Evolutionary conservation across 2,113 vertebrate genomes (phyloP).

Genomic region (Leptosomus discolor): DNA sequence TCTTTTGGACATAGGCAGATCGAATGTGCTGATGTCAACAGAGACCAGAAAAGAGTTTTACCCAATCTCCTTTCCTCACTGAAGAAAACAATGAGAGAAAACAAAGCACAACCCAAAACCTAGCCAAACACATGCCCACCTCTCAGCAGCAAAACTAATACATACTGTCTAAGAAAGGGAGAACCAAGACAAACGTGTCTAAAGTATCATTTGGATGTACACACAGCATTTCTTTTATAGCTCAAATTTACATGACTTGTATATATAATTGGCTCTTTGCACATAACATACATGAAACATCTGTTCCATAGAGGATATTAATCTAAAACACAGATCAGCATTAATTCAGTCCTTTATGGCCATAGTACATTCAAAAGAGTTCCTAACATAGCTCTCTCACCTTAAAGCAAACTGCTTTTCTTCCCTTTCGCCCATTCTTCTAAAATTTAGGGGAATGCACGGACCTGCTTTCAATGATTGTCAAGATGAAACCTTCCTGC

Average conservation of each 20-base stretch:
- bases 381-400: not conserved
- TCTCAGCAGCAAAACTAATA: not conserved
- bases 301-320: not conserved
- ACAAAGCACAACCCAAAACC: not conserved
- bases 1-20: constrained; percentile 47
- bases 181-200: not conserved
- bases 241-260: not conserved
- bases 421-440: not conserved
- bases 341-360: not conserved
- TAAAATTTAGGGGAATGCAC: not conserved
- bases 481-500: not conserved
- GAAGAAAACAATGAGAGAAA: constrained; percentile 19
- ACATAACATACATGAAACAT: not conserved
- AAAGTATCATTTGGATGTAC: not conserved
- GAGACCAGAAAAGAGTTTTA: constrained; percentile 12
- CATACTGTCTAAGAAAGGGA: not conserved
- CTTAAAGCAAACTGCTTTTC: not conserved
- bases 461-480: not conserved
- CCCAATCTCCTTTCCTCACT: not conserved
- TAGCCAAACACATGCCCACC: not conserved
- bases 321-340: not conserved
- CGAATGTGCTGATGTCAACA: constrained; percentile 48
- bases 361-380: not conserved
- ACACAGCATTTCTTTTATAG: not conserved
- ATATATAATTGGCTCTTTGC: not conserved